These are phyloP conservation scores for Acrossocheilus wenchowensis DNA, from an alignment of 2,797 vertebrate species.

Conservation along the genomic window DNA sequence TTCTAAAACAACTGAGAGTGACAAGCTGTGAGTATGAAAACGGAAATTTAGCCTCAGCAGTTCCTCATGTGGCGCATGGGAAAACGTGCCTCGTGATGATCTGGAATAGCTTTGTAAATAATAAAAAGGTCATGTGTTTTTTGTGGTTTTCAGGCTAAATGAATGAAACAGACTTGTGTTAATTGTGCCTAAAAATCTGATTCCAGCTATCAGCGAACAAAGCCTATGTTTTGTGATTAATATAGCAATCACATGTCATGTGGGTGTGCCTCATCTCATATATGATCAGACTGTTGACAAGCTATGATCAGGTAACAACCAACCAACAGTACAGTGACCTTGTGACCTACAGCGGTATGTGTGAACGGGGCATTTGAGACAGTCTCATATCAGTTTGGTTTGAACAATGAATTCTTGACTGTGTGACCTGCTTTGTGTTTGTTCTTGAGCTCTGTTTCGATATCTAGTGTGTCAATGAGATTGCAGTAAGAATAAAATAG, in stretches of 20 bases:
- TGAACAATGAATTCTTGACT: background rate
- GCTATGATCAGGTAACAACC: background rate
- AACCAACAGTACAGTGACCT: background rate
- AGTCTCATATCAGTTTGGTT: background rate
- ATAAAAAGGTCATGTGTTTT: background rate
- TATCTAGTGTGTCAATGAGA: background rate
- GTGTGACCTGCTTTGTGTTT: conserved; percentile 8
- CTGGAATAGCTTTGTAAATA: background rate
- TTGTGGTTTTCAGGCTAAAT: background rate
- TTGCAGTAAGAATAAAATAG: background rate
- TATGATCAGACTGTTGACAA: background rate
- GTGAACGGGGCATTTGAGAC: background rate
- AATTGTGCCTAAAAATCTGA: background rate
- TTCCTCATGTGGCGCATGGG: background rate
- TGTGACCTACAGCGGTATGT: background rate
- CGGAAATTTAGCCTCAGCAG: background rate
- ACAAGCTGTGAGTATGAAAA: background rate
- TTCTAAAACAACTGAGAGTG: background rate
- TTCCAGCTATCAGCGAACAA: background rate
- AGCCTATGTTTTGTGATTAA: background rate
- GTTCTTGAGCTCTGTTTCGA: conserved; percentile 9
- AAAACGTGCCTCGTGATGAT: background rate
- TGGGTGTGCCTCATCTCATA: background rate
- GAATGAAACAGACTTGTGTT: background rate
- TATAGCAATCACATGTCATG: background rate